phyloP scores from a whole-genome alignment of 1,140 invertebrate species.

The Aphelenchoides besseyi region DNA sequence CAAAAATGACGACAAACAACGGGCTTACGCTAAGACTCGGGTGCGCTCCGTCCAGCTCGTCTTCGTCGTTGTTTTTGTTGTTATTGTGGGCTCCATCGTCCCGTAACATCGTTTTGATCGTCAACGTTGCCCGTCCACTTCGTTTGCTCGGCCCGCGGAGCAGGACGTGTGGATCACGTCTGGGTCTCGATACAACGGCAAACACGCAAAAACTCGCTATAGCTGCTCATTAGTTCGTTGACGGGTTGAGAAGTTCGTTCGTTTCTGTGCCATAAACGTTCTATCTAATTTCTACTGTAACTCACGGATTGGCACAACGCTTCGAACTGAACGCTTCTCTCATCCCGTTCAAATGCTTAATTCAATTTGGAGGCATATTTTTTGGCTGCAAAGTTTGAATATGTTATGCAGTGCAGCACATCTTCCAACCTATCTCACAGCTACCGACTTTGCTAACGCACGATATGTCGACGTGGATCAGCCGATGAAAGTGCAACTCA shows the following conservation, averaged over 20 bases:
- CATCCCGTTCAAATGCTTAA: not conserved
- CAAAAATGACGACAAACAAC: slow-evolving; percentile 3
- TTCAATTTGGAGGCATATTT: not conserved
- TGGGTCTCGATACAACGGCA: not conserved
- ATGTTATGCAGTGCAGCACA: not conserved
- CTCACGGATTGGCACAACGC: not conserved
- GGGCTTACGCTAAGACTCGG: not conserved
- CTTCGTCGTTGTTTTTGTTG: slow-evolving; percentile 1
- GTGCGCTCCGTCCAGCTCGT: not conserved
- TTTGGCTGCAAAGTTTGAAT: not conserved
- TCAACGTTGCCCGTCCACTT: not conserved
- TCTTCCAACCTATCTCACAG: slow-evolving; percentile 26
- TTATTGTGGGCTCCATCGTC: not conserved
- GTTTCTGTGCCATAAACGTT: not conserved
- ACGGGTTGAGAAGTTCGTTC: slow-evolving; percentile 4
- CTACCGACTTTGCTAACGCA: slow-evolving; percentile 34
- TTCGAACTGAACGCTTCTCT: not conserved
- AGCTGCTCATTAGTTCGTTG: not conserved
- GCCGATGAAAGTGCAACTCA: slow-evolving; percentile 26
- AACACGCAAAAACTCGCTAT: not conserved
- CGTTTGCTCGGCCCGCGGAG: not conserved
- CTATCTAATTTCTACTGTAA: not conserved
- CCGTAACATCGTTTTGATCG: not conserved
- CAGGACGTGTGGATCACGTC: not conserved
- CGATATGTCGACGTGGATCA: slow-evolving; percentile 25